Percentiles rank a stretch among this genome's conserved stretches.
These are phyloP conservation scores for Cephus nigrinus DNA, from an alignment of 2,888 invertebrate species.

Conservation along the genomic window DNA sequence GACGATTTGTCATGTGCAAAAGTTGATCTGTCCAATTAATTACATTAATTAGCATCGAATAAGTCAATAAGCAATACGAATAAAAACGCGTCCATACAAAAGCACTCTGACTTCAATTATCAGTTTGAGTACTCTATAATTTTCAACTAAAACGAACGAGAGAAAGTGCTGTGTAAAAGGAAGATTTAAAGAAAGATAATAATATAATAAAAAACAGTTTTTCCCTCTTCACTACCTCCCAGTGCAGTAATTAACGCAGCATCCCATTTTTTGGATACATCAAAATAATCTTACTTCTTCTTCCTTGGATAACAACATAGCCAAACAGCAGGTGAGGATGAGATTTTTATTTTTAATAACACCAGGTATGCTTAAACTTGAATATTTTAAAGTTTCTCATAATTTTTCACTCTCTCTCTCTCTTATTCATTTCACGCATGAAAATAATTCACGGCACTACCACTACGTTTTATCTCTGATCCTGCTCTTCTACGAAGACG, in stretches of 20 bases:
- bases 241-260: background rate
- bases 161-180: background rate
- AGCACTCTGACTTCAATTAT: background rate
- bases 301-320: background rate
- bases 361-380: background rate
- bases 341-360: background rate
- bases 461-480: background rate
- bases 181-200: slow-evolving; percentile 3
- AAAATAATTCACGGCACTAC: slow-evolving; percentile 14
- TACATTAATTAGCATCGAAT: background rate
- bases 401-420: background rate
- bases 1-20: background rate
- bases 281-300: background rate
- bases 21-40: background rate
- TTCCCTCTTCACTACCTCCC: no score
- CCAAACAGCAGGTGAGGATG: background rate
- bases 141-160: slow-evolving; percentile 10
- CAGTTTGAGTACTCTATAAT: background rate
- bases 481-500: background rate
- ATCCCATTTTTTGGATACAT: background rate
- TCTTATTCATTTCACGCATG: background rate
- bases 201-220: background rate
- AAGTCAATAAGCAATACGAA: background rate
- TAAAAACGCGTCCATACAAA: background rate
- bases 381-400: background rate